These are phyloP conservation scores for Plecturocebus donacophilus DNA, from an alignment of 2,113 vertebrate genomes.

Conservation along the genomic window DNA sequence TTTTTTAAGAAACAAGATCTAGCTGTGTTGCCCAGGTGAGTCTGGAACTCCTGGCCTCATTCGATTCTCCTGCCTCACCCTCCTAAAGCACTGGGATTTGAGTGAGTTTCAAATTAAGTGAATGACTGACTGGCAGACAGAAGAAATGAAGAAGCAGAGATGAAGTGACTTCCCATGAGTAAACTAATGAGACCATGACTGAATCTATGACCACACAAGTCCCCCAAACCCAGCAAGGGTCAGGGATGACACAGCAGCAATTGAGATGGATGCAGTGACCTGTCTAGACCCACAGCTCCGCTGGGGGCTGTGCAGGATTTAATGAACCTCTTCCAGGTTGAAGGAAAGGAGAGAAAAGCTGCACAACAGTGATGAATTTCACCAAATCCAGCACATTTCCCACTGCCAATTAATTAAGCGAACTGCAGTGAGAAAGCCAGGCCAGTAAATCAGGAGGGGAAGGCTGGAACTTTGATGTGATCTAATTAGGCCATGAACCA, in stretches of 20 bases:
- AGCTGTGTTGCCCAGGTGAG: not conserved
- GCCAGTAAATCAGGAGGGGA: conserved; percentile 77
- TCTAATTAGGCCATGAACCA: conserved; percentile 74
- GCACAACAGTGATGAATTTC: conserved; percentile 75
- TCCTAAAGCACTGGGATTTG: not conserved
- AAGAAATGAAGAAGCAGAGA: not conserved
- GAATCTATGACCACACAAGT: not conserved
- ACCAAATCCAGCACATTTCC: conserved; percentile 79
- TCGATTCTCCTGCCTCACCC: not conserved
- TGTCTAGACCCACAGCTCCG: not conserved
- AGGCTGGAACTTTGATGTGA: conserved; percentile 69
- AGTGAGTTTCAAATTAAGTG: not conserved
- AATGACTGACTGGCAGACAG: not conserved
- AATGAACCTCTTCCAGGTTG: conserved; percentile 58
- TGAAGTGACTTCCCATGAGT: not conserved
- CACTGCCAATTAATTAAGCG: conserved; percentile 81
- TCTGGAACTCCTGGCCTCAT: not conserved
- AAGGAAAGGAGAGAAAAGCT: not conserved
- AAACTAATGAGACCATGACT: not conserved
- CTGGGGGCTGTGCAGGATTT: conserved; percentile 37
- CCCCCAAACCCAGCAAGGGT: accelerated
- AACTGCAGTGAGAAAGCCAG: conserved; percentile 61
- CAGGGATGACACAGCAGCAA: not conserved
- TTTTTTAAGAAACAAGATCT: no score
- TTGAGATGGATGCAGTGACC: not conserved